Conservation (phyloP, 2,797 vertebrate species). For the Pangasius mekongensis region DNA sequence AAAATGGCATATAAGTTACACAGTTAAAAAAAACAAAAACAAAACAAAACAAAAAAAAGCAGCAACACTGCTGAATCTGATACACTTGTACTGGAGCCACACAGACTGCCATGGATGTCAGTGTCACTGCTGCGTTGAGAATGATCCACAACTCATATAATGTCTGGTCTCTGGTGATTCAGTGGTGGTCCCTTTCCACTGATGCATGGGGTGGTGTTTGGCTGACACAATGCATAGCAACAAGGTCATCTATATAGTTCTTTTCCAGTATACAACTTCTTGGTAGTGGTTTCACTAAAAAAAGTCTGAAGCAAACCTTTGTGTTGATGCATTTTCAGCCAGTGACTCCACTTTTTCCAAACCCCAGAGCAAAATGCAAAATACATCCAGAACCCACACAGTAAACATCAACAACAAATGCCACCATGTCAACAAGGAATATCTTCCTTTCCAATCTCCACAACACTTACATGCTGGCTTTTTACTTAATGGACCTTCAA, state of each 20-base stretch:
- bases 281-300: conserved; percentile 50
- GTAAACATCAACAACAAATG: conserved; percentile 32
- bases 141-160: not conserved
- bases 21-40: no score
- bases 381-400: conserved; percentile 17
- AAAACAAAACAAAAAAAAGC: not conserved
- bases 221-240: not conserved
- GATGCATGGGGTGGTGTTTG: not conserved
- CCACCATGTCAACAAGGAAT: conserved; percentile 43
- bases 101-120: not conserved
- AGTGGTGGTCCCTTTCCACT: not conserved
- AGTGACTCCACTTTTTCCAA: conserved; percentile 39
- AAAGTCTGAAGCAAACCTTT: conserved; percentile 22
- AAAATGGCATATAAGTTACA: not conserved
- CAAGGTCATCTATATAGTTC: not conserved
- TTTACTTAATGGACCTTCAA: conserved; percentile 30
- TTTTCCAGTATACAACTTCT: conserved; percentile 23
- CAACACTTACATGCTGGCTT: conserved; percentile 26
- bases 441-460: conserved; percentile 33
- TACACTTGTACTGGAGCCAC: not conserved
- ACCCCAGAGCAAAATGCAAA: conserved; percentile 34
- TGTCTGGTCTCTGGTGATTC: not conserved
- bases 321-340: conserved; percentile 38
- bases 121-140: not conserved
- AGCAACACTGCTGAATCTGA: not conserved